A percentile compares a stretch with the other conserved stretches of the same genome.
These are phyloP conservation scores for Lepus townsendii DNA, from an alignment of 2,797 vertebrate genomes.

Conservation along the genomic window DNA sequence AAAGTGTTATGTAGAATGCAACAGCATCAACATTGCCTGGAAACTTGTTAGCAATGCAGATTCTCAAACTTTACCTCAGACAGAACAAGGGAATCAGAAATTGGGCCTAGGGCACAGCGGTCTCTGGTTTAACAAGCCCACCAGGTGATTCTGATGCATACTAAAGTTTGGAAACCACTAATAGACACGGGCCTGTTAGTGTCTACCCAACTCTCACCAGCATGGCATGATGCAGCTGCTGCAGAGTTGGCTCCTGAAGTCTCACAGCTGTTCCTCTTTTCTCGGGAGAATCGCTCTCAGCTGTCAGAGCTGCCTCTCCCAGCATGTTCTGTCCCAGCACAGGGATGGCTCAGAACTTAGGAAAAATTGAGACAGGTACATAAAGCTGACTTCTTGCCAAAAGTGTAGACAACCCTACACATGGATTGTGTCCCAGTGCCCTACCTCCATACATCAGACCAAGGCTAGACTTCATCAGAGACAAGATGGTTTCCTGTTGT, in stretches of 20 bases:
- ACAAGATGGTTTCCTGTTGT: background rate
- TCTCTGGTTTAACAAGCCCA: conserved; percentile 12
- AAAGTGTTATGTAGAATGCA: background rate
- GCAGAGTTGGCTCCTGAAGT: background rate
- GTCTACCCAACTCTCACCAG: background rate
- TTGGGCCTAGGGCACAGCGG: background rate
- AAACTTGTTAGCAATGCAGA: background rate
- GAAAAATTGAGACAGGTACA: background rate
- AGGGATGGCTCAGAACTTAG: background rate
- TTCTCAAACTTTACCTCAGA: conserved; percentile 6
- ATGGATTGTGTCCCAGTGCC: conserved; percentile 1
- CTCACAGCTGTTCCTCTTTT: background rate
- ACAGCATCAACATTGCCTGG: background rate
- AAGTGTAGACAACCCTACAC: background rate
- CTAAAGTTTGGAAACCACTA: conserved; percentile 27
- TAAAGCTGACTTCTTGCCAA: conserved; percentile 5
- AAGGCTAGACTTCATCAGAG: conserved; percentile 13
- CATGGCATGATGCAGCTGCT: background rate
- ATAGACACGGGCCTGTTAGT: background rate
- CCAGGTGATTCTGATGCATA: background rate
- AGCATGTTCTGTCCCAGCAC: background rate
- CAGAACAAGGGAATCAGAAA: conserved; percentile 35
- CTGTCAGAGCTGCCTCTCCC: conserved; percentile 18
- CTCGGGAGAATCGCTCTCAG: conserved; percentile 13
- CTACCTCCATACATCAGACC: background rate